Conservation (phyloP, 2,113 vertebrate species). For the Origma solitaria region DNA sequence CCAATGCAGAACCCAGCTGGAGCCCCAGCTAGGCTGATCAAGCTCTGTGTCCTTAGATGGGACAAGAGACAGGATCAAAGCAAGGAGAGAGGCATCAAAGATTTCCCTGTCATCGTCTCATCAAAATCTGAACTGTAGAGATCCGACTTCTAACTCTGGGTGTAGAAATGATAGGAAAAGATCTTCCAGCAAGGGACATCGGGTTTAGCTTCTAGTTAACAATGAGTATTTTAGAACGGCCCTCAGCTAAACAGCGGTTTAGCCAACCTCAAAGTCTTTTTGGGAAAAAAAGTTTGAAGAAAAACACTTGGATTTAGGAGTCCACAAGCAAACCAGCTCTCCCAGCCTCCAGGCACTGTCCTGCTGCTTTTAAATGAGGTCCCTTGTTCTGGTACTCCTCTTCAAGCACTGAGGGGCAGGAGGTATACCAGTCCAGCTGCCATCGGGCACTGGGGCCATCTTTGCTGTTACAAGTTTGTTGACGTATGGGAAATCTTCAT, state of each 20-base stretch:
- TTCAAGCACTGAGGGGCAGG: background rate
- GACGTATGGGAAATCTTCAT: background rate
- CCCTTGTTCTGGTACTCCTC: background rate
- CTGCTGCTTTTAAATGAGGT: background rate
- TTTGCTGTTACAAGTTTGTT: background rate
- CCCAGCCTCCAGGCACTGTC: background rate
- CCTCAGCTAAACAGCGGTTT: background rate
- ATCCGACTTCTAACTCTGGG: background rate
- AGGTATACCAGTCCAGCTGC: background rate
- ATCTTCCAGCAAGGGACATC: background rate
- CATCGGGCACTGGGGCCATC: background rate
- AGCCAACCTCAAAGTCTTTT: background rate
- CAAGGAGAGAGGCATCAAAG: background rate
- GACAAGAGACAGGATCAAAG: background rate
- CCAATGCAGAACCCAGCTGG: background rate
- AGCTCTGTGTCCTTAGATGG: background rate
- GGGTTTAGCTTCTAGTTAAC: background rate
- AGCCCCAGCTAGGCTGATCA: background rate
- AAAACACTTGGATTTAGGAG: background rate
- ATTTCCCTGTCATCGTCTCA: background rate
- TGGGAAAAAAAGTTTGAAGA: background rate
- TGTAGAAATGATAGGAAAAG: background rate
- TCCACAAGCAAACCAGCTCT: background rate
- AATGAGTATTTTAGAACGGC: background rate
- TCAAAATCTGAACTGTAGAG: background rate